phyloP scores from a whole-genome alignment of 2,113 vertebrate species.

The Aspidoscelis tigris region DNA sequence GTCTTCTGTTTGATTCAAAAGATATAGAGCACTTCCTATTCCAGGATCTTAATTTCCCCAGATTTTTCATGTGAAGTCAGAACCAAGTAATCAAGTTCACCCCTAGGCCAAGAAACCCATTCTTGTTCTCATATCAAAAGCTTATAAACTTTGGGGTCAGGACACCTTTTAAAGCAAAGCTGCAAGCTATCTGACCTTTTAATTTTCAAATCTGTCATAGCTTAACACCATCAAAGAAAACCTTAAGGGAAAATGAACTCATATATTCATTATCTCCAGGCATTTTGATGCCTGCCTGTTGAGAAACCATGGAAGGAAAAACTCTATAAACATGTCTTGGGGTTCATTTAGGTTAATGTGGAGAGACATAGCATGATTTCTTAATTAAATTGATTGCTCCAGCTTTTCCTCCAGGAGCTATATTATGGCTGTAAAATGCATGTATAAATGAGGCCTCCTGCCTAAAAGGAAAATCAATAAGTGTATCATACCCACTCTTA shows the following conservation, averaged over 20 bases:
- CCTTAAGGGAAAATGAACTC: conserved; percentile 37
- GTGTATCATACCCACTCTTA: conserved; percentile 38
- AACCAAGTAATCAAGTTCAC: neutral
- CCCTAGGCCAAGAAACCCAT: neutral
- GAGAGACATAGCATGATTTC: conserved; percentile 29
- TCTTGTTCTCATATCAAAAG: conserved; percentile 11
- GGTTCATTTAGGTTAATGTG: conserved; percentile 46
- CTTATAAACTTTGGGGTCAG: conserved; percentile 4
- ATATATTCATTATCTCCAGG: conserved; percentile 32
- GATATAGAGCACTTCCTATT: neutral
- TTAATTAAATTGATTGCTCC: conserved; percentile 62
- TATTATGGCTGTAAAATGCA: conserved; percentile 52
- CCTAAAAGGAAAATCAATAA: conserved; percentile 47
- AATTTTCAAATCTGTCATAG: conserved; percentile 28
- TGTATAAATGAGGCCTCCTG: conserved; percentile 50
- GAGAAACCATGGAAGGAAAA: conserved; percentile 45
- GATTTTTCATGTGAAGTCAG: neutral
- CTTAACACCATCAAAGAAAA: conserved; percentile 50
- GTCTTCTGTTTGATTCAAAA: neutral
- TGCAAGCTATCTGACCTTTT: conserved; percentile 27
- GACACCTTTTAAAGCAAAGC: neutral
- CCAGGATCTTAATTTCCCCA: neutral
- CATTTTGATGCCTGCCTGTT: conserved; percentile 48
- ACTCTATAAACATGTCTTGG: conserved; percentile 38
- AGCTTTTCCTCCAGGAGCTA: conserved; percentile 41